A percentile compares a stretch with the other conserved stretches of the same genome.
These are phyloP conservation scores for Drosophila virilis DNA, from an alignment of 1,140 invertebrate species.

Conservation along the genomic window DNA sequence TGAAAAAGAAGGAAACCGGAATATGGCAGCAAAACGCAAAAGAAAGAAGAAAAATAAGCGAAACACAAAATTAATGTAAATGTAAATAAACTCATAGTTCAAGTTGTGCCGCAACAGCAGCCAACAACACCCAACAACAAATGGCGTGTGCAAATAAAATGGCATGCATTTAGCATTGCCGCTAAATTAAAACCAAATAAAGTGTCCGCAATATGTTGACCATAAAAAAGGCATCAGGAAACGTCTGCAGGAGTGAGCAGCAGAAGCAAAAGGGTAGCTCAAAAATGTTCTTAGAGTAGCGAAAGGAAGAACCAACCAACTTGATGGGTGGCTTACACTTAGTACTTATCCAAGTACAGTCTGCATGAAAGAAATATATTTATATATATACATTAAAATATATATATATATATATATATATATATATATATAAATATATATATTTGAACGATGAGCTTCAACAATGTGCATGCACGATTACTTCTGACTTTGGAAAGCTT, in stretches of 20 bases:
- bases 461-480: not conserved
- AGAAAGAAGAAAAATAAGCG: slow-evolving; percentile 9
- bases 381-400: not conserved
- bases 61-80: slow-evolving; percentile 53
- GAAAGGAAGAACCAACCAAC: slow-evolving; percentile 8
- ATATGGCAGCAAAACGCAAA: slow-evolving; percentile 10
- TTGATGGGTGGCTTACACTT: slow-evolving; percentile 25
- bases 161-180: slow-evolving; percentile 49
- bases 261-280: slow-evolving; percentile 8
- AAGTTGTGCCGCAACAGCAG: slow-evolving; percentile 37
- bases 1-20: slow-evolving; percentile 15
- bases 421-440: slow-evolving; percentile 6
- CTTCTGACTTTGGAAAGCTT: slow-evolving; percentile 5
- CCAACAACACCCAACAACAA: slow-evolving; percentile 40
- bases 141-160: slow-evolving; percentile 58
- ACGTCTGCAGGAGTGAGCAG: slow-evolving; percentile 3
- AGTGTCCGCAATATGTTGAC: slow-evolving; percentile 45
- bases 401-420: slow-evolving; percentile 1
- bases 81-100: slow-evolving; percentile 64
- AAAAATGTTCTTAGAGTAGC: not conserved
- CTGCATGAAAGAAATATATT: too few relatives aligned
- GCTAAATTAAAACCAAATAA: slow-evolving; percentile 64
- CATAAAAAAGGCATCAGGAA: slow-evolving; percentile 40
- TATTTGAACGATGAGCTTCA: not conserved
- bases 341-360: not conserved